Conservation (phyloP, 2,113 vertebrate genomes). For the Heliornis fulica region DNA sequence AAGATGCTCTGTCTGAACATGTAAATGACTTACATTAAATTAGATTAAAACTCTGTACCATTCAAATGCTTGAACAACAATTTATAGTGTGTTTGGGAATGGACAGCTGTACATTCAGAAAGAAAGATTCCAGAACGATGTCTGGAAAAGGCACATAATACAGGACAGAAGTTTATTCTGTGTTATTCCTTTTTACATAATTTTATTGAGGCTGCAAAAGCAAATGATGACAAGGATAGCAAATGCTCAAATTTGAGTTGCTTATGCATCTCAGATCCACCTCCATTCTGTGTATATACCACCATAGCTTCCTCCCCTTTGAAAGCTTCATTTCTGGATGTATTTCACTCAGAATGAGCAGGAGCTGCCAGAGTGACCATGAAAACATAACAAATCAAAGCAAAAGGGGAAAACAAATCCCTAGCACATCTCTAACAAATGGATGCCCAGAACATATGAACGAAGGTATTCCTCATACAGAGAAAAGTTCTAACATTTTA, state of each 20-base stretch:
- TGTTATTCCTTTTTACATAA: neutral
- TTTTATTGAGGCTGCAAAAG: neutral
- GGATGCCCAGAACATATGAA: neutral
- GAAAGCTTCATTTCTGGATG: neutral
- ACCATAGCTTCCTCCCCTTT: neutral
- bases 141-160: neutral
- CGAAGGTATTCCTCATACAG: neutral
- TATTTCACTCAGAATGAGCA: neutral
- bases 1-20: conserved; percentile 3
- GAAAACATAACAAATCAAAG: neutral
- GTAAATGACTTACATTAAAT: neutral
- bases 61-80: neutral
- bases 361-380: neutral
- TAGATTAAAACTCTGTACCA: neutral
- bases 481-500: neutral
- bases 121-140: neutral
- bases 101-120: neutral
- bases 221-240: neutral
- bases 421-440: too few species aligned
- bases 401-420: neutral
- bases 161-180: neutral
- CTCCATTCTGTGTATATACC: neutral
- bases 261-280: neutral
- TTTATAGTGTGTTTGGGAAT: neutral
- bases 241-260: neutral